These are phyloP conservation scores for Morbakka virulenta DNA, from an alignment of 30 jellyfish, hydroid and myxozoan species.

Conservation along the genomic window DNA sequence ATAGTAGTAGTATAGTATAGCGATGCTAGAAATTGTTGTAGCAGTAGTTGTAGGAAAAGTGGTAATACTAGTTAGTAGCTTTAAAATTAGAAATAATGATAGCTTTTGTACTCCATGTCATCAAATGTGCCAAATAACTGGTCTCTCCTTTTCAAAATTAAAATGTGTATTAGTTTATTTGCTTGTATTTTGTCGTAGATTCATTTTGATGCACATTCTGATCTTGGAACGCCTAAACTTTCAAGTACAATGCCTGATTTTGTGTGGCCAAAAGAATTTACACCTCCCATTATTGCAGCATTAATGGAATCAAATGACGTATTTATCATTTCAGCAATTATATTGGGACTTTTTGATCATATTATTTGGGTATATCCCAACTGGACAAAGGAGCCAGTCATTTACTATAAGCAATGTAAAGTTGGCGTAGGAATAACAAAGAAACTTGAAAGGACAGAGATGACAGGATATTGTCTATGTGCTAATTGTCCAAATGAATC, in stretches of 20 bases:
- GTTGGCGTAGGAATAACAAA: background rate
- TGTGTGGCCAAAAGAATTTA: background rate
- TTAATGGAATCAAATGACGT: slow-evolving; percentile 56
- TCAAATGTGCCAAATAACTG: too few relatives aligned
- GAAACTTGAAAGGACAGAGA: background rate
- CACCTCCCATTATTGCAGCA: slow-evolving; percentile 4
- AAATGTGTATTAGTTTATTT: too few relatives aligned
- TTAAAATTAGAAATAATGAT: too few relatives aligned
- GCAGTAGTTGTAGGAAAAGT: too few relatives aligned
- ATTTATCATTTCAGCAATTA: slow-evolving; percentile 35
- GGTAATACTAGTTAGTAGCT: too few relatives aligned
- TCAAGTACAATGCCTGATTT: background rate
- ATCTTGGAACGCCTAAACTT: slow-evolving; percentile 34
- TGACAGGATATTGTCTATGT: background rate
- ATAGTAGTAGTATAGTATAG: too few relatives aligned
- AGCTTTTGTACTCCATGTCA: too few relatives aligned
- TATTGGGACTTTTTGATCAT: slow-evolving; percentile 6
- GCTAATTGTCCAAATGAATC: background rate
- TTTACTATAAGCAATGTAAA: background rate
- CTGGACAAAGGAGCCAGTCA: slow-evolving; percentile 1
- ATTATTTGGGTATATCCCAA: slow-evolving; percentile 27
- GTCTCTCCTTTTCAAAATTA: too few relatives aligned
- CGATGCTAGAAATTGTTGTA: too few relatives aligned
- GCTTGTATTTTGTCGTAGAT: too few relatives aligned
- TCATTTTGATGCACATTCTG: slow-evolving; percentile 58